Evolutionary conservation across 2,888 invertebrate species (phyloP).

Genomic region (Andrena hattorfiana): DNA sequence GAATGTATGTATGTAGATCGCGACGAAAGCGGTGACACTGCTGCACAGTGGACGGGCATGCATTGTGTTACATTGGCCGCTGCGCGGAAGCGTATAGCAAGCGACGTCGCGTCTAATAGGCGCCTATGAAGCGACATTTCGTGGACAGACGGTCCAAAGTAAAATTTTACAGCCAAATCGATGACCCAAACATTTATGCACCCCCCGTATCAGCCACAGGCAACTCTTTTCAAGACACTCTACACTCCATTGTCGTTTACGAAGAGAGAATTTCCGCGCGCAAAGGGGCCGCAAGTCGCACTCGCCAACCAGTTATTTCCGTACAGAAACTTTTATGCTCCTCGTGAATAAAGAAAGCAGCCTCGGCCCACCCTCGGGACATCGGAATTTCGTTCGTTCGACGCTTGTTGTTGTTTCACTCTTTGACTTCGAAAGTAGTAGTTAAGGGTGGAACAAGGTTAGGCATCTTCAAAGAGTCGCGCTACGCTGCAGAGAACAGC

Average conservation of each 20-base stretch:
- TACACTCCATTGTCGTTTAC: not conserved
- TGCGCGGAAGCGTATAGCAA: too few relatives aligned
- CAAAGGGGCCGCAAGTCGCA: too few relatives aligned
- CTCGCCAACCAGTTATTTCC: not conserved
- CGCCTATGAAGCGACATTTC: too few relatives aligned
- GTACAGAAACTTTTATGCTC: not conserved
- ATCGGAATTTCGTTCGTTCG: conserved; percentile 1
- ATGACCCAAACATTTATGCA: too few relatives aligned
- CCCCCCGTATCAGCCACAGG: not conserved
- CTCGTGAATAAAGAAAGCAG: not conserved
- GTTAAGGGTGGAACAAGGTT: conserved; percentile 39
- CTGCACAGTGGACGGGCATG: too few relatives aligned
- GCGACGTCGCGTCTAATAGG: too few relatives aligned
- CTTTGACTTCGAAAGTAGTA: conserved; percentile 22
- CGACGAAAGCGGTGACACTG: too few relatives aligned
- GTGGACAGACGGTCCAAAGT: too few relatives aligned
- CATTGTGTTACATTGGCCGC: too few relatives aligned
- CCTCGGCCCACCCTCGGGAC: conserved; percentile 1
- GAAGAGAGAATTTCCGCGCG: not conserved
- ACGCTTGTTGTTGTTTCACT: conserved; percentile 14
- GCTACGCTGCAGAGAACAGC: not conserved
- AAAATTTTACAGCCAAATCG: too few relatives aligned
- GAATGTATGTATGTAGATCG: too few relatives aligned
- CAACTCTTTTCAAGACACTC: not conserved
- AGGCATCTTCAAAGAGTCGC: conserved; percentile 39